Evolutionary conservation across 2,888 invertebrate species (phyloP).

Genomic region (Prenolepis imparis): DNA sequence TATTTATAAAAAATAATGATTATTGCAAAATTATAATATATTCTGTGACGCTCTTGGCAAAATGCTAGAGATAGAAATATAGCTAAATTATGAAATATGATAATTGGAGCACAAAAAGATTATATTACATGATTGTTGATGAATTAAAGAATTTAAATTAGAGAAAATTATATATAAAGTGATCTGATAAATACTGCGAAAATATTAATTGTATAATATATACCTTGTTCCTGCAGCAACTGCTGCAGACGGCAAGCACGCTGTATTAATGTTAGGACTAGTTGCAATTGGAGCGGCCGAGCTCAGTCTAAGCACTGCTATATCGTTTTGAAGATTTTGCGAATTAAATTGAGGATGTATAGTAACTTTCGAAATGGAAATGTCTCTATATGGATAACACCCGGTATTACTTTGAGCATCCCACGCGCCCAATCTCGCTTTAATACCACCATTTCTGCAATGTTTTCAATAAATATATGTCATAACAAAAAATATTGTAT

Average conservation of each 20-base stretch:
- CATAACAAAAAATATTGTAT: not conserved
- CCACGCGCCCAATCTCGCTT: conserved; percentile 93
- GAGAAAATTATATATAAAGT: not conserved
- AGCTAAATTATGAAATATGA: not conserved
- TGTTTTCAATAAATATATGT: not conserved
- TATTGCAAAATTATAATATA: not conserved
- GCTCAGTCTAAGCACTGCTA: conserved; percentile 92
- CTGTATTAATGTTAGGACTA: conserved; percentile 86
- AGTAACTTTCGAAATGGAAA: conserved; percentile 88
- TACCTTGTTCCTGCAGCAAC: conserved; percentile 79
- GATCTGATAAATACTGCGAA: not conserved
- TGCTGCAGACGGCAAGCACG: conserved; percentile 86
- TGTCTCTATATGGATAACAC: conserved; percentile 90
- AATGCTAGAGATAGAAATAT: not conserved
- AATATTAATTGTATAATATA: conserved; percentile 7
- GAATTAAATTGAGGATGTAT: conserved; percentile 90
- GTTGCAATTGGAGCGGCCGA: conserved; percentile 81
- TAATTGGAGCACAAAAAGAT: not conserved
- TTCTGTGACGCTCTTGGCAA: not conserved
- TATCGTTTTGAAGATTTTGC: conserved; percentile 92
- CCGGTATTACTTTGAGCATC: conserved; percentile 90
- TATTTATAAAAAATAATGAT: not conserved
- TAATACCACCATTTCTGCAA: conserved; percentile 85
- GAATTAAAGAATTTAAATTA: conserved; percentile 3
- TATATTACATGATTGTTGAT: not conserved